Percentiles rank a stretch among this genome's conserved stretches.
Conservation (phyloP, 1,140 invertebrate species). For the Ctenoplectra terminalis region DNA sequence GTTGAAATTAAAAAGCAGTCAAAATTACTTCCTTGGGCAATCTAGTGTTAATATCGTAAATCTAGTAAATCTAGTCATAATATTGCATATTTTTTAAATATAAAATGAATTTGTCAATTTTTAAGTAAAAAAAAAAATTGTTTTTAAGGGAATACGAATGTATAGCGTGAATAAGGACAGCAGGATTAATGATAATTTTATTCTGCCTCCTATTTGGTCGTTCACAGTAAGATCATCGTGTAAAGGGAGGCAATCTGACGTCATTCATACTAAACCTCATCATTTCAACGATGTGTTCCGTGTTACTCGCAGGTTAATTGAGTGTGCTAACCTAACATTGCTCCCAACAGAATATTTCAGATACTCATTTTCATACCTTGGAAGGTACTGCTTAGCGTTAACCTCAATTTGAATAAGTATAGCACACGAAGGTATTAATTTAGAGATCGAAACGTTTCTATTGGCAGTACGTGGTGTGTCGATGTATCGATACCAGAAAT, state of each 20-base stretch:
- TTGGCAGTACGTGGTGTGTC: not conserved
- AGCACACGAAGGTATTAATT: not conserved
- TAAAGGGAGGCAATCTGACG: conserved; percentile 1
- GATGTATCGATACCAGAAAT: not conserved
- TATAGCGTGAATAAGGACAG: too few species aligned
- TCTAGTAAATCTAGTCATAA: too few species aligned
- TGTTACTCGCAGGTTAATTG: conserved; percentile 14
- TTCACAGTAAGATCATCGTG: not conserved
- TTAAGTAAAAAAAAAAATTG: too few species aligned
- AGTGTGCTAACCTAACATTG: not conserved
- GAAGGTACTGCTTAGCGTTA: not conserved
- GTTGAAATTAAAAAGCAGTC: too few species aligned
- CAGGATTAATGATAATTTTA: too few species aligned
- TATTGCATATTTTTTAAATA: too few species aligned
- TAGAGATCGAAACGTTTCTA: not conserved
- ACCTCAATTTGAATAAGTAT: not conserved
- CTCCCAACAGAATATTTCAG: conserved; percentile 20
- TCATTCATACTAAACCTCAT: conserved; percentile 20
- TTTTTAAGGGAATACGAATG: too few species aligned
- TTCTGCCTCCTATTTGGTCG: too few species aligned
- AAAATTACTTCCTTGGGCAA: too few species aligned
- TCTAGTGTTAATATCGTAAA: too few species aligned
- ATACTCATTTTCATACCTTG: not conserved
- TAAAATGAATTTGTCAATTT: too few species aligned
- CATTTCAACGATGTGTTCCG: not conserved